Evolutionary conservation across 2,888 invertebrate species (phyloP).

Genomic region (Proisotoma minuta): DNA sequence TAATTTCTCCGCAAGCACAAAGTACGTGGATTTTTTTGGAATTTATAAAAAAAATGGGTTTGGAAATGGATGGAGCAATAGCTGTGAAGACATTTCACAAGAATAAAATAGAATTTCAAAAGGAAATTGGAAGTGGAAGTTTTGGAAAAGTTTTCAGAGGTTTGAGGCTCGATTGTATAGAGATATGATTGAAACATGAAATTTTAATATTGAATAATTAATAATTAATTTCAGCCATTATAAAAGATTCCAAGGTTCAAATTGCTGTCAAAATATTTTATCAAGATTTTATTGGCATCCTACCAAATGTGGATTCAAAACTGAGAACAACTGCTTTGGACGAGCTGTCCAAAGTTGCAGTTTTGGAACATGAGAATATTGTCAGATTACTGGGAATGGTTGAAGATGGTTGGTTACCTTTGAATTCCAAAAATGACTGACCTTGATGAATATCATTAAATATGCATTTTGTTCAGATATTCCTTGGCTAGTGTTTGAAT

Average conservation of each 20-base stretch:
- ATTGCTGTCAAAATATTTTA: conserved; percentile 35
- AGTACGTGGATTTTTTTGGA: no score
- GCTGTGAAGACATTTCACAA: conserved; percentile 15
- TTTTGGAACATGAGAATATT: conserved; percentile 38
- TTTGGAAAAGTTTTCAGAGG: conserved; percentile 38
- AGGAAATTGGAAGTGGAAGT: conserved; percentile 31
- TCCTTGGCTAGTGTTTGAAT: conserved; percentile 41
- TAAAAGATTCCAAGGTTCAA: conserved; percentile 12
- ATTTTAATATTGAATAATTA: not conserved
- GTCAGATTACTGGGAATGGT: conserved; percentile 40
- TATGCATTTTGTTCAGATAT: conserved; percentile 17
- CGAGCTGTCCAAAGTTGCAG: conserved; percentile 31
- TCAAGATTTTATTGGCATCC: conserved; percentile 8
- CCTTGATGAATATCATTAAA: no score
- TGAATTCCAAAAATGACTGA: not conserved
- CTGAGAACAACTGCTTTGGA: conserved; percentile 31
- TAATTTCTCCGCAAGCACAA: no score
- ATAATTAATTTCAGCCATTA: not conserved
- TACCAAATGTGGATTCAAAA: conserved; percentile 1
- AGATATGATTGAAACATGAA: not conserved
- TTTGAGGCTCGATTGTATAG: not conserved
- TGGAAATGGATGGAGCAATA: conserved; percentile 4
- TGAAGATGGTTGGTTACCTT: conserved; percentile 23
- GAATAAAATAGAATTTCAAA: conserved; percentile 8
- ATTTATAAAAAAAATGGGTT: conserved; percentile 12